A percentile compares a stretch with the other conserved stretches of the same genome.
Conservation (phyloP, 2,888 invertebrate species). For the Globia sparganii region DNA sequence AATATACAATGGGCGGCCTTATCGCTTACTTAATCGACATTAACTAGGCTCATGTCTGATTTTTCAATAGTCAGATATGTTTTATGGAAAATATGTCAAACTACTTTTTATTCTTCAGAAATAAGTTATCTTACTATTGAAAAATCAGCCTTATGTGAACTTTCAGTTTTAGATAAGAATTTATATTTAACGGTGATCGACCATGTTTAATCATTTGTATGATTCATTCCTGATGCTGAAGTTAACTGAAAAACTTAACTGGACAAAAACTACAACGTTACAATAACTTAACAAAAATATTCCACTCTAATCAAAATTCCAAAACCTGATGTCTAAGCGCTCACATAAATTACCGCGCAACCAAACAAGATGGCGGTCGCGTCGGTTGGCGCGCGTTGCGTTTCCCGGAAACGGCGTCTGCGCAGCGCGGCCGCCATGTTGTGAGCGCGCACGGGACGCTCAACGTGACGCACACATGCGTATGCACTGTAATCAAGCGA, state of each 20-base stretch:
- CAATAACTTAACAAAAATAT: background rate
- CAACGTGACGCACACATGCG: conserved; percentile 39
- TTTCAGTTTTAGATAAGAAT: too few relatives aligned
- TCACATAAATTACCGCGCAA: conserved; percentile 38
- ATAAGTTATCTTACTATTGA: background rate
- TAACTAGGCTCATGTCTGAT: background rate
- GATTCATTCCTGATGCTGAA: background rate
- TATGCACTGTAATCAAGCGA: conserved; percentile 49
- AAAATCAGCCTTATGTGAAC: background rate
- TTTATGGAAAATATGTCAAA: background rate
- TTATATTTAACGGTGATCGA: too few relatives aligned
- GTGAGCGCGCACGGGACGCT: conserved; percentile 60
- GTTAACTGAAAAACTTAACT: background rate
- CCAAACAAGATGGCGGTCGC: conserved; percentile 63
- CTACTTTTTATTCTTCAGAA: too few relatives aligned
- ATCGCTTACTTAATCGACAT: background rate
- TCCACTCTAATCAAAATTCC: conserved; percentile 1
- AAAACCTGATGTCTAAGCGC: conserved; percentile 32
- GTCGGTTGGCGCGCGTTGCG: conserved; percentile 69
- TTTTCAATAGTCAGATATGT: background rate
- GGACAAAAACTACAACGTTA: background rate
- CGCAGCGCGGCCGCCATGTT: conserved; percentile 67
- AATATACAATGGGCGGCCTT: too few relatives aligned
- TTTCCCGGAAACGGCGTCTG: conserved; percentile 79
- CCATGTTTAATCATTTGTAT: background rate